A percentile compares a stretch with the other conserved stretches of the same genome.
Conservation (phyloP, 2,113 vertebrate genomes). For the Anhinga anhinga region DNA sequence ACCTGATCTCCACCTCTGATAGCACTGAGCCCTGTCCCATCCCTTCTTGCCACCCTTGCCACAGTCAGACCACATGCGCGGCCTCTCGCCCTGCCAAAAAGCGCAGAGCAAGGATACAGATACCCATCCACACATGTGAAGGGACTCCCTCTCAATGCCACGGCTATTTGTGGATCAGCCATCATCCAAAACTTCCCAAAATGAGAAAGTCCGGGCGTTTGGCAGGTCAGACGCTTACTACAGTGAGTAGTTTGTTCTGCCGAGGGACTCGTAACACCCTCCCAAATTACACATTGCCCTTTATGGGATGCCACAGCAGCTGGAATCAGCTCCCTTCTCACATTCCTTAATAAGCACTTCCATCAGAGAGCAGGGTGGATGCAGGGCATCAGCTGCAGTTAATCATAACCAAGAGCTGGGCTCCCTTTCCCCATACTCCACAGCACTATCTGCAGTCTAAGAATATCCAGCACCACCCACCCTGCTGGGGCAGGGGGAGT, state of each 20-base stretch:
- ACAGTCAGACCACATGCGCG: not conserved
- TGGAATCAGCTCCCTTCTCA: slow-evolving; percentile 27
- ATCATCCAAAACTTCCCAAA: slow-evolving; percentile 26
- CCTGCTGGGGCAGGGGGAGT: not conserved
- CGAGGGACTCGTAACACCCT: slow-evolving; percentile 22
- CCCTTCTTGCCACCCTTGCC: not conserved
- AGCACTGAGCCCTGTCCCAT: not conserved
- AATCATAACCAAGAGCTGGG: not conserved
- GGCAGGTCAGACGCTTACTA: slow-evolving; percentile 33
- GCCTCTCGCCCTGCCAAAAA: fast-evolving
- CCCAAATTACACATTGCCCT: slow-evolving; percentile 46
- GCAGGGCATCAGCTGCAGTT: slow-evolving; percentile 26
- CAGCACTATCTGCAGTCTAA: slow-evolving; percentile 19
- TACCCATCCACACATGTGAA: not conserved
- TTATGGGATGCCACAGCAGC: slow-evolving; percentile 31
- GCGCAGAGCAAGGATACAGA: not conserved
- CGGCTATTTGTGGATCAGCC: not conserved
- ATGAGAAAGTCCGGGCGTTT: not conserved
- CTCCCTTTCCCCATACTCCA: not conserved
- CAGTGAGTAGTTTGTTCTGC: slow-evolving; percentile 1
- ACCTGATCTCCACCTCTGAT: slow-evolving; percentile 62
- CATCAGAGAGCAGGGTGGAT: not conserved
- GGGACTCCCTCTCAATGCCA: not conserved
- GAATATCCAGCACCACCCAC: slow-evolving; percentile 11
- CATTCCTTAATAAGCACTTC: slow-evolving; percentile 55